Evolutionary conservation across 2,888 invertebrate species (phyloP), one percentile per base, ranked within the genome.

Genomic region (Colletes collaris): DNA sequence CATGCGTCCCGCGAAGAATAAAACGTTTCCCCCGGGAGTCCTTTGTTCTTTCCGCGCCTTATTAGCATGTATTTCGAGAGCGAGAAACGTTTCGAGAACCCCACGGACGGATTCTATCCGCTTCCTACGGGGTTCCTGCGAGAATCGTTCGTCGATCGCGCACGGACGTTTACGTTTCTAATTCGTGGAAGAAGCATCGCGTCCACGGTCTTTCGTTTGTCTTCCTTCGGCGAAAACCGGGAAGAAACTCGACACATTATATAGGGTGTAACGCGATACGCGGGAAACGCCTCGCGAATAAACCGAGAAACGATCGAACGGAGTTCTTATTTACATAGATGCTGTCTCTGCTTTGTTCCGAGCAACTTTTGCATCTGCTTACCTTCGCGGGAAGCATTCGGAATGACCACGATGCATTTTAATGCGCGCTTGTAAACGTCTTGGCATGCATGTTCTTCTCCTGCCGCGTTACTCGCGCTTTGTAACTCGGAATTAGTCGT

Each of bases 161-260:
- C n/a, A 16, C 66, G 19, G 6, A 49, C 27, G 35, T 40, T 53
- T 55, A 4, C 16, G 49, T 65, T 75, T 75, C 67, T 68, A 75
- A 78, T 77, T 77, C 56, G 67, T 52, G 66, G 66, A 67, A 63
- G 62, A 71, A 77, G 66, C 70, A 2, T 1, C 77, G 50, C 27
- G 60, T 19, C 60, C 49, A 35, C 52, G 59, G 35, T 11, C 46
- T 66, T 58, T 66, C 66, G 56, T 59, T 59, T 46, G 62, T 56
- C 66, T 70, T 66, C 65, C 35, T 46, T 37, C 11, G 59, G 35
- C 64, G 60, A 52, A 71, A 58, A 53, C 53, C 49, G 27, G 13
- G 63, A 46, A 66, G 78, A 70, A 76, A 79, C 77, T 62, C 37
- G 76, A 79, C 49, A 68, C 50, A 72, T n/a, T 19, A 16, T 10